Conservation (phyloP, 2,113 vertebrate species). For the Chionomys nivalis region DNA sequence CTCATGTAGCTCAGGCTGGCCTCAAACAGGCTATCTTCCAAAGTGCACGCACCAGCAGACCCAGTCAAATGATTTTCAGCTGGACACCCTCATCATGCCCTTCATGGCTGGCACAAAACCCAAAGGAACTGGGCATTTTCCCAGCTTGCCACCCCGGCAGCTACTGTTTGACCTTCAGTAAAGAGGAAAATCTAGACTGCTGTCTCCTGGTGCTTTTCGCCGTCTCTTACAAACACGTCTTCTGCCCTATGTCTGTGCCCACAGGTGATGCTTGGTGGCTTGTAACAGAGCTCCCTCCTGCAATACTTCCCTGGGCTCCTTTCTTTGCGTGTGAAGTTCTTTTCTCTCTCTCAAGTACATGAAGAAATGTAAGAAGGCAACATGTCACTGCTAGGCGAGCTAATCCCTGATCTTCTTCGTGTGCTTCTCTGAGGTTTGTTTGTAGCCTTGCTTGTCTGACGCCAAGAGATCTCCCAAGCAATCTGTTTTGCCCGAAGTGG, state of each 20-base stretch:
- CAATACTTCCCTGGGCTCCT: constrained; percentile 20
- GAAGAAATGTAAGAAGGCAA: neutral
- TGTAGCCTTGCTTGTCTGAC: constrained; percentile 25
- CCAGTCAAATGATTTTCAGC: neutral
- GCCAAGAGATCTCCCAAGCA: constrained; percentile 80
- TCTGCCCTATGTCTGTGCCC: constrained; percentile 35
- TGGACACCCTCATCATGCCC: neutral
- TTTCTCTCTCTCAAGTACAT: neutral
- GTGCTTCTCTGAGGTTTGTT: neutral
- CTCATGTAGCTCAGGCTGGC: neutral
- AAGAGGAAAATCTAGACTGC: constrained; percentile 35
- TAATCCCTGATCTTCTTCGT: constrained; percentile 63
- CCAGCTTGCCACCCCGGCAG: neutral
- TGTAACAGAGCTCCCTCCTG: neutral
- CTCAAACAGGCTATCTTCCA: neutral
- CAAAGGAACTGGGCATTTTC: neutral
- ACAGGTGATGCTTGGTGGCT: constrained; percentile 32
- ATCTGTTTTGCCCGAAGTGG: constrained; percentile 87
- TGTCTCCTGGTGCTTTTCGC: neutral
- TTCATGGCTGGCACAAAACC: neutral
- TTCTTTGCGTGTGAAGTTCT: constrained; percentile 49
- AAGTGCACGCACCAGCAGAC: neutral
- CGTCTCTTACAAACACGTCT: neutral
- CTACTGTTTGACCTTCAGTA: constrained; percentile 52
- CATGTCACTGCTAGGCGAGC: neutral